These are phyloP conservation scores for Tigriopus japonicus DNA, from an alignment of 1,140 invertebrate species.

Conservation along the genomic window DNA sequence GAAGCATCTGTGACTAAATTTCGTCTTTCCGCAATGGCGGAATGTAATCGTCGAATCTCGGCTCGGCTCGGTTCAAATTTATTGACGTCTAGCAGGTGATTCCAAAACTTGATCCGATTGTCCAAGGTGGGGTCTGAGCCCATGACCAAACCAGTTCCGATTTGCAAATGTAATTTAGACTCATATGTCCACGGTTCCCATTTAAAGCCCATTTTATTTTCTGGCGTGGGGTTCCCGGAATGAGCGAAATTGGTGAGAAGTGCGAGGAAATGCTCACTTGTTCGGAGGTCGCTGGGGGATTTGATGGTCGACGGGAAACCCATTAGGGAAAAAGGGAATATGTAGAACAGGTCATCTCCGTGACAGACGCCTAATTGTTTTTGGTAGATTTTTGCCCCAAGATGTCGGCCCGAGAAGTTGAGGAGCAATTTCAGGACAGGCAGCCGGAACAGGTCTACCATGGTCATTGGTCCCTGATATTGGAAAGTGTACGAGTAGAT, in stretches of 20 bases:
- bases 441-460: neutral
- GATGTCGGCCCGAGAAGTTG: neutral
- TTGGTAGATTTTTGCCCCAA: neutral
- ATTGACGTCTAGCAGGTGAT: too few species aligned
- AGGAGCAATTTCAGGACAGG: neutral
- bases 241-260: neutral
- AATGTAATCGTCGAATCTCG: too few species aligned
- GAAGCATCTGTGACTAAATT: too few species aligned
- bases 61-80: too few species aligned
- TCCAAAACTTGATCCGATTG: too few species aligned
- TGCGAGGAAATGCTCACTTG: neutral
- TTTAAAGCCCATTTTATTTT: constrained; percentile 1
- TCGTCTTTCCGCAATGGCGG: too few species aligned
- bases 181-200: constrained; percentile 17
- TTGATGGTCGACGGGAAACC: neutral
- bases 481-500: neutral
- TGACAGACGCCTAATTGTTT: constrained; percentile 38
- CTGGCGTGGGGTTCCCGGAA: neutral
- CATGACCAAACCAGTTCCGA: too few species aligned
- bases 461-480: neutral
- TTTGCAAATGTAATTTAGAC: neutral
- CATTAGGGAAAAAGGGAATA: constrained; percentile 38
- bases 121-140: too few species aligned
- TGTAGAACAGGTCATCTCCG: constrained; percentile 48
- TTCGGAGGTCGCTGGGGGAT: neutral